These are phyloP conservation scores for Lipophrys pholis DNA, from an alignment of 2,113 vertebrate genomes.

Conservation along the genomic window DNA sequence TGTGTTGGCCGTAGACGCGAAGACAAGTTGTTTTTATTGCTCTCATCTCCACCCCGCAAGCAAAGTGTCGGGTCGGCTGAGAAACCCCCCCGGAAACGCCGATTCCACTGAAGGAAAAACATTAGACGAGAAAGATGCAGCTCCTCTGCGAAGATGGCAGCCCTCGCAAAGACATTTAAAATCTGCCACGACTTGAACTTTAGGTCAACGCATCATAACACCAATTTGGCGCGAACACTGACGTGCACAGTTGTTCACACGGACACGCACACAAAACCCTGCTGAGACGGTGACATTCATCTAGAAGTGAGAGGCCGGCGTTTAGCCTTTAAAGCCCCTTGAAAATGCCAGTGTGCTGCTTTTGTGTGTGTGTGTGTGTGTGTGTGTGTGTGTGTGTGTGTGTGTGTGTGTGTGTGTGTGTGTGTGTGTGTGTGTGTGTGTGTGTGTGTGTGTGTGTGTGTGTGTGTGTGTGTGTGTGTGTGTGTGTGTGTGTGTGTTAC, in stretches of 20 bases:
- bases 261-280: not conserved
- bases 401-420: slow-evolving; percentile 19
- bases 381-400: slow-evolving; percentile 14
- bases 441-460: too few species aligned
- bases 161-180: slow-evolving; percentile 36
- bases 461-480: slow-evolving; percentile 12
- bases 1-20: slow-evolving; percentile 10
- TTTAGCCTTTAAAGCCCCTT: slow-evolving; percentile 53
- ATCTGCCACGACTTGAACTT: slow-evolving; percentile 16
- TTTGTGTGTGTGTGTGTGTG: slow-evolving; percentile 14
- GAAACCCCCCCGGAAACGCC: slow-evolving; percentile 2
- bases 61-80: slow-evolving; percentile 14
- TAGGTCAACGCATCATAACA: slow-evolving; percentile 22
- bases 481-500: slow-evolving; percentile 13
- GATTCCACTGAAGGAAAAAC: too few species aligned
- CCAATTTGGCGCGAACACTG: slow-evolving; percentile 12
- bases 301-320: slow-evolving; percentile 42
- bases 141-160: slow-evolving; percentile 20
- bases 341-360: slow-evolving; percentile 59
- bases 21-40: slow-evolving; percentile 6
- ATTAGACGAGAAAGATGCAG: not conserved
- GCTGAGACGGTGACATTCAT: slow-evolving; percentile 49
- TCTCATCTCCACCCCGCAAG: not conserved
- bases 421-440: slow-evolving; percentile 11
- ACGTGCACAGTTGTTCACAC: not conserved